These are phyloP conservation scores for Autographa gamma DNA, from an alignment of 2,888 invertebrate genomes.

Conservation along the genomic window DNA sequence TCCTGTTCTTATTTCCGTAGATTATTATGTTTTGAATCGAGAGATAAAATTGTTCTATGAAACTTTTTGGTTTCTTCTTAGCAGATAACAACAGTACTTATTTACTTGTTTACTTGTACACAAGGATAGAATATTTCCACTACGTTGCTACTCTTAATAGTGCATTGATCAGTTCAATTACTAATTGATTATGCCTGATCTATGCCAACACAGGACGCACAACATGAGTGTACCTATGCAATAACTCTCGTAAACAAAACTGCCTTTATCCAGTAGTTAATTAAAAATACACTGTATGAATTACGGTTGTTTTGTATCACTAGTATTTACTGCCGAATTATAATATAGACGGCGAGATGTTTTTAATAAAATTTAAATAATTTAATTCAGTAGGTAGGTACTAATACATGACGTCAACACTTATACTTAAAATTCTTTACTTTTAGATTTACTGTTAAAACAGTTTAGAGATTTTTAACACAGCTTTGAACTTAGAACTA, in stretches of 20 bases:
- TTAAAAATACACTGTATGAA: not conserved
- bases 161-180: slow-evolving; percentile 41
- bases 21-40: no score
- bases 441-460: not conserved
- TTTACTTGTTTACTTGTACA: no score
- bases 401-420: not conserved
- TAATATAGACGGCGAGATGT: not conserved
- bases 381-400: no score
- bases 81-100: no score
- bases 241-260: not conserved
- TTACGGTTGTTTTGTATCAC: slow-evolving; percentile 2
- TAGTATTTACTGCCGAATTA: not conserved
- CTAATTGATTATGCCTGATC: slow-evolving; percentile 8
- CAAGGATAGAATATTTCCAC: not conserved
- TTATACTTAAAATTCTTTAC: not conserved
- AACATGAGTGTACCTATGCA: not conserved
- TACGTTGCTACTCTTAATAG: not conserved
- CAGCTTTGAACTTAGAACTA: no score
- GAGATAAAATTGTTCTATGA: no score
- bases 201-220: slow-evolving; percentile 6
- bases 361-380: not conserved
- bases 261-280: not conserved
- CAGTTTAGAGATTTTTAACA: no score
- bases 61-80: no score
- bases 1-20: no score